Conservation (phyloP, 2,797 vertebrate genomes). For the Lycodopsis pacificus region DNA sequence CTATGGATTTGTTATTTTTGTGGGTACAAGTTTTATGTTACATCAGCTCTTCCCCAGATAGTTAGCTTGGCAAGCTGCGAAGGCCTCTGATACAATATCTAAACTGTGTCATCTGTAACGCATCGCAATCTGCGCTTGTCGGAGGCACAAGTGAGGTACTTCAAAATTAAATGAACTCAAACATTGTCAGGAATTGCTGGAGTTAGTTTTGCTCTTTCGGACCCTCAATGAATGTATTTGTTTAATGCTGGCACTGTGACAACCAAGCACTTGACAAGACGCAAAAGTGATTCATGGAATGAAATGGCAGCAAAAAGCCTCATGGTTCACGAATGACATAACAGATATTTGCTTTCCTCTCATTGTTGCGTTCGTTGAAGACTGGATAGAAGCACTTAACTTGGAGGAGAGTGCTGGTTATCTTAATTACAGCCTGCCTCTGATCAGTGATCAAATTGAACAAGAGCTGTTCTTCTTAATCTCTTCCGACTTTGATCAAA, state of each 20-base stretch:
- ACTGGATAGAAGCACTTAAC: constrained; percentile 24
- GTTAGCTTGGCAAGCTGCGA: constrained; percentile 52
- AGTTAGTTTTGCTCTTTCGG: constrained; percentile 49
- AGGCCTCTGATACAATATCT: constrained; percentile 57
- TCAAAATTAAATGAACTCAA: constrained; percentile 42
- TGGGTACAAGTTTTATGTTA: constrained; percentile 49
- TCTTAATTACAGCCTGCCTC: constrained; percentile 37
- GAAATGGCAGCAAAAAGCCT: constrained; percentile 3
- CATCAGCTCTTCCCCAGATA: constrained; percentile 47
- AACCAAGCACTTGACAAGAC: constrained; percentile 48
- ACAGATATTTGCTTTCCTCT: constrained; percentile 25
- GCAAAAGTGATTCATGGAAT: constrained; percentile 23
- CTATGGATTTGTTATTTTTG: constrained; percentile 32
- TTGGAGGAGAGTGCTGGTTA: constrained; percentile 18
- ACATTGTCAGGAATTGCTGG: constrained; percentile 34
- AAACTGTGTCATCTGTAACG: constrained; percentile 47
- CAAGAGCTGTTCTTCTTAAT: constrained; percentile 37
- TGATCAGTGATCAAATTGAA: constrained; percentile 46
- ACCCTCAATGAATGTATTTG: constrained; percentile 33
- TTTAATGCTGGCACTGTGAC: constrained; percentile 39
- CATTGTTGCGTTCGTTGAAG: constrained; percentile 30
- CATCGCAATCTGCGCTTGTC: constrained; percentile 39
- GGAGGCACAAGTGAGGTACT: constrained; percentile 41
- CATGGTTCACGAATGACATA: constrained; percentile 23
- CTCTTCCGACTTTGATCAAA: constrained; percentile 27